Conservation (phyloP, 1,140 invertebrate genomes). For the Microplitis demolitor region DNA sequence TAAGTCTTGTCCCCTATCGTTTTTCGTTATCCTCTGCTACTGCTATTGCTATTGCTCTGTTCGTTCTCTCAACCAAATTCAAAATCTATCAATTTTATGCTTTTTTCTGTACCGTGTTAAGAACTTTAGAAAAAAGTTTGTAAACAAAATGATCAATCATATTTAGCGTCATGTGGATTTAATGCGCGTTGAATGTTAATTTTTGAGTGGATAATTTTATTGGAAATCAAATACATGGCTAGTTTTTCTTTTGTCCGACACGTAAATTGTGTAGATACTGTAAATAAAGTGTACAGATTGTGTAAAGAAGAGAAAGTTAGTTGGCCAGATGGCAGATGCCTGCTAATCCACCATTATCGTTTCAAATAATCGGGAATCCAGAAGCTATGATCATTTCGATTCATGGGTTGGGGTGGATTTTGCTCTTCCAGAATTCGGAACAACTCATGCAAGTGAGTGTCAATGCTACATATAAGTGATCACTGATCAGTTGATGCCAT, state of each 20-base stretch:
- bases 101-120: not conserved
- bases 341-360: constrained; percentile 53
- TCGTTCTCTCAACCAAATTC: not conserved
- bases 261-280: not conserved
- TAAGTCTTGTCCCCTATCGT: constrained; percentile 44
- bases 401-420: constrained; percentile 33
- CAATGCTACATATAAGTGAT: constrained; percentile 32
- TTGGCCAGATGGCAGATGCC: constrained; percentile 47
- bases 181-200: not conserved
- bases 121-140: too few relatives aligned
- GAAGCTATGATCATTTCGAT: constrained; percentile 41
- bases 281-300: not conserved
- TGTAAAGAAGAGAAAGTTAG: not conserved
- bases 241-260: too few relatives aligned
- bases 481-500: constrained; percentile 12
- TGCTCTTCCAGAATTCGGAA: constrained; percentile 20
- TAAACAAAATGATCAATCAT: too few relatives aligned
- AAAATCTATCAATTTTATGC: not conserved
- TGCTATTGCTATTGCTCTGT: too few relatives aligned
- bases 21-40: constrained; percentile 16
- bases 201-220: not conserved
- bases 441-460: constrained; percentile 27
- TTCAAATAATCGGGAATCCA: constrained; percentile 44
- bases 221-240: too few relatives aligned
- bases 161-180: too few relatives aligned